Base-by-base conservation (phyloP, 2,888 invertebrate species). In the Cyclophora punctaria region DNA sequence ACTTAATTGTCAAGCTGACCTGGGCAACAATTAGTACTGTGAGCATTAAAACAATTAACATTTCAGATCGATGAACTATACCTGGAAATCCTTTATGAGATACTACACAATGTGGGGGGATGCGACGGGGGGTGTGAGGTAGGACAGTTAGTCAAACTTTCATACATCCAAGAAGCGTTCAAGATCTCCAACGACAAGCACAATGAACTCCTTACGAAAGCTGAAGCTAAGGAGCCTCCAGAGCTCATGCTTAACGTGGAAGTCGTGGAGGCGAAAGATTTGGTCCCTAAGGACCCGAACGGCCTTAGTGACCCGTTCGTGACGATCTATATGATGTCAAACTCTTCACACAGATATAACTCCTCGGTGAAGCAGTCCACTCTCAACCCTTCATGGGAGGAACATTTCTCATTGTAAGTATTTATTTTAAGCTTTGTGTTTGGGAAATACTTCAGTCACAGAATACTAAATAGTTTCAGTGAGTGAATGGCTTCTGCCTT, bases 241-340 rank as follows among this genome's bases (percentile, higher is more conserved):
- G 94, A 95, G 67, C 89, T 96, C 64, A 91, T 95, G 80, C 83
- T 96, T 44, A 96, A 96, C 73, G 93, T 96, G 5, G 95, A 96
- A 83, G 92, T 96, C 3, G 92, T 96, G 48, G 96, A 96, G 83
- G 96, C 95, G 2, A 96, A 95, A 83, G 95, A 96, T 66, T 80
- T 96, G 44, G 90, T 92, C 55, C 93, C 96, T 33, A 96, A 96
- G 80, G 96, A 96, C 78, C 92, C 96, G 0, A 96, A 95, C 73
- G 96, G 98, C n/a, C 91, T 97, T 60, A 98, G 98, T 66, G 99
- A 99, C 83, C 99, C 99, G 0, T 99, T 98, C 78, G 98, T 98
- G 51, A 98, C 98, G 58, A 91, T 99, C 70, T 96, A 93, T 75
- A 82, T 96, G 59, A 92, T 93, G 73, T 95, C 95, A 1, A 92